Evolutionary conservation across 2,113 vertebrate species (phyloP), one percentile per base, ranked within the genome.

Genomic region (Hippocampus comes): DNA sequence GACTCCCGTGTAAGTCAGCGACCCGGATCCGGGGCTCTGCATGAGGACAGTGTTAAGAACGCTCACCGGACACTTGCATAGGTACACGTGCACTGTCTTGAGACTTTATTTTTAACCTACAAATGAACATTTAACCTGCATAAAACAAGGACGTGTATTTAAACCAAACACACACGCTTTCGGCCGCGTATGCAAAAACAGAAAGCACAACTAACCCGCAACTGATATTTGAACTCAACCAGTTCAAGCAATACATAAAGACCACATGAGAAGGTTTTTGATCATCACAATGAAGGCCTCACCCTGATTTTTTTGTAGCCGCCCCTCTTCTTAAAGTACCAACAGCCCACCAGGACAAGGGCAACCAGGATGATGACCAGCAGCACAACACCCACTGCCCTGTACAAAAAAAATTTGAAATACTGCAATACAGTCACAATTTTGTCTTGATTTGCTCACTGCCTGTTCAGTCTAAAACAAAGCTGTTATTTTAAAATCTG

Each of bases 281-380:
- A 9, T 4, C 10, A 11, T 61, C 34, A 17, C 8, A 42, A 43
- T 5, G 34, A 73, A 41, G 17, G 20, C 72, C 93, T 89, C 88
- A 98, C 97, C 92, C 67, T 83, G 80, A 99, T 92, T 25, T 88
- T 91, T 91, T 86, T 94, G 83, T 98, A 99, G 73, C 96, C 96
- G 14, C 85, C 94, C 53, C 95, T 93, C 78, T 91, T 93, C 82
- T 89, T 95, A 73, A 93, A 96, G 80, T 94, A 98, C 95, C 96
- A 98, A 77, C 97, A 99, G 66, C 94, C 92, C 48, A 97, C 82
- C 51, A 96, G 89, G 74, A 98, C 73, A 60, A 97, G 86, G 74
- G 92, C 88, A 25, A 91, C 94, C 75, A 97, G 89, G 78, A 97
- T 90, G 69, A 96, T 84, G 59, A 91, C 91, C 84, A 98, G 90